Conservation (phyloP, 2,113 vertebrate genomes). For the Cepphus grylle region DNA sequence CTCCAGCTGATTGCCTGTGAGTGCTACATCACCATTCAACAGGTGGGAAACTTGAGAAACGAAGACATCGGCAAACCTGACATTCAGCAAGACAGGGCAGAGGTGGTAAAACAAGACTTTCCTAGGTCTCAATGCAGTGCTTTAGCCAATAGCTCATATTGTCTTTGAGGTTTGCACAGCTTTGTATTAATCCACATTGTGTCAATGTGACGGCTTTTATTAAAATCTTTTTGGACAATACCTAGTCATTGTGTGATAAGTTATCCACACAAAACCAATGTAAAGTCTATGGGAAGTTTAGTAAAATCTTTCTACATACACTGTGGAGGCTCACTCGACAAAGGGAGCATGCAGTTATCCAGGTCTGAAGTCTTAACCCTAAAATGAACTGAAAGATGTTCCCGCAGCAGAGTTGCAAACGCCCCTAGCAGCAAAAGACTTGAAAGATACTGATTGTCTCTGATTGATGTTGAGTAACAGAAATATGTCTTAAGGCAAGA, state of each 20-base stretch:
- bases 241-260: background rate
- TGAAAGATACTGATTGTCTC: background rate
- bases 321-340: background rate
- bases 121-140: background rate
- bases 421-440: background rate
- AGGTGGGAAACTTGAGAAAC: background rate
- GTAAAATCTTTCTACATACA: background rate
- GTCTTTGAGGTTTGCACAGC: background rate
- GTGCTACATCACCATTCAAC: background rate
- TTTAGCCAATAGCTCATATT: background rate
- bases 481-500: constrained; percentile 9
- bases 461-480: background rate
- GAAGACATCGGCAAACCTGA: background rate
- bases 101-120: background rate
- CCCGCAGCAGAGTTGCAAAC: background rate
- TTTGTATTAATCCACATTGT: background rate
- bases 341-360: background rate
- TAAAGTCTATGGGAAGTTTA: background rate
- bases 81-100: background rate
- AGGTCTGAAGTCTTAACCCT: constrained; percentile 22
- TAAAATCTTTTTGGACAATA: background rate
- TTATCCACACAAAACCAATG: background rate
- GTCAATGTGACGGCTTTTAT: background rate
- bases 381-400: background rate
- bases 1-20: background rate